Base-by-base conservation (phyloP, 2,888 invertebrate species). In the Thera obeliscata region DNA sequence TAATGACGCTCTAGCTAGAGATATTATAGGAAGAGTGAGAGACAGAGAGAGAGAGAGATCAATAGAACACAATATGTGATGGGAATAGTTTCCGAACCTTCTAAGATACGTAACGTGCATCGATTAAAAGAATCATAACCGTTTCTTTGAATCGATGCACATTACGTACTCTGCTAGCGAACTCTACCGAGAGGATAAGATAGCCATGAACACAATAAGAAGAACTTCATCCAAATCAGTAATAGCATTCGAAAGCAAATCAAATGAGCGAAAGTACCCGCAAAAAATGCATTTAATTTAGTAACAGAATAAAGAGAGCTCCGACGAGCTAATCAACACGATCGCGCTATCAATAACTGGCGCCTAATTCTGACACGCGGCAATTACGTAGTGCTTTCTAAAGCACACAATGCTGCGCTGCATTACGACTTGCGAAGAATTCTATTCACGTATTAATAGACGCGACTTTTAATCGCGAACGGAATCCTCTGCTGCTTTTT, bases 331-430 rank as follows among this genome's bases (percentile, higher is more conserved):
- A 65, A 73, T 71, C 73, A 71, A 48, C 65, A 49, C 64, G 65
- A 59, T 38, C 56, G n/a, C 60, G 61, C 69, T 57, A 66, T 70
- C 73, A 68, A 71, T 70, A 62, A 65, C 66, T 46, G 70, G 64
- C 67, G 71, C 69, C 73, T 70, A 50, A 70, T 70, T 73, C 67
- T 65, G 67, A 67, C 70, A 56, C 64, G 46, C 56, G 64, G 67
- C 67, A 73, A 73, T 71, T 71, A 65, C 60, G 11, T 35, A 41
- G 65, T 63, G 69, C 73, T 71, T 73, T 73, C 73, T 73, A 73
- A 67, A 63, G 55, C 60, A 64, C 54, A 64, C 64, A 61, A 67
- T 59, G 56, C 66, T 41, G 6, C 57, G 62, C 55, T 57, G 70
- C 61, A 50, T 54, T 63, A 56, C 35, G 8, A 60, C 56, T 60